Evolutionary conservation across 2,797 vertebrate genomes (phyloP).

Genomic region (Argya squamiceps): DNA sequence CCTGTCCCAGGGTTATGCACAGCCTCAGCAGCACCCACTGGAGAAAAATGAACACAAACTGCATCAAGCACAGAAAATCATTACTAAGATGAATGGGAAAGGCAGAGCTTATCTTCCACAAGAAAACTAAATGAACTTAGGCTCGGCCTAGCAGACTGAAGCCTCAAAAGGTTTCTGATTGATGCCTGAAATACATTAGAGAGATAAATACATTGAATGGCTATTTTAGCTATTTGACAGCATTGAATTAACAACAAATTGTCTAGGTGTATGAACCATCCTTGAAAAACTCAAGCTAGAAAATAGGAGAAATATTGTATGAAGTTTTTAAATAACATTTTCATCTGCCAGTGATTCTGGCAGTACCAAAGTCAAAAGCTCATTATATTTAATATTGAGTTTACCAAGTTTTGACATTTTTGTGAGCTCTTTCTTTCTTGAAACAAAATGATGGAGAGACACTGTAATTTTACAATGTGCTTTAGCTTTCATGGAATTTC

Average conservation of each 20-base stretch:
- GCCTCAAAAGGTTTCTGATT: constrained; percentile 19
- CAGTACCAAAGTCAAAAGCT: constrained; percentile 37
- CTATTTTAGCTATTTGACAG: neutral
- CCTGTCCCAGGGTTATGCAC: neutral
- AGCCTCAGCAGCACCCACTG: neutral
- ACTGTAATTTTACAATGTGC: constrained; percentile 14
- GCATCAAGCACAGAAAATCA: constrained; percentile 45
- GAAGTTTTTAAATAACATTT: neutral
- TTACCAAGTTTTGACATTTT: constrained; percentile 36
- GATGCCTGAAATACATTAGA: constrained; percentile 6
- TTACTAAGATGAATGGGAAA: constrained; percentile 40
- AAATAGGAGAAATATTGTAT: neutral
- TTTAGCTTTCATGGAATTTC: constrained; percentile 29
- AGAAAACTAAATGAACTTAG: constrained; percentile 35
- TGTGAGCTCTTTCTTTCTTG: constrained; percentile 5
- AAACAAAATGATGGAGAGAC: constrained; percentile 24
- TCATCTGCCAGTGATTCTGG: neutral
- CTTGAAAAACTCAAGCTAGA: neutral
- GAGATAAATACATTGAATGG: neutral
- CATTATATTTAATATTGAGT: constrained; percentile 24
- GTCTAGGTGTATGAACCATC: neutral
- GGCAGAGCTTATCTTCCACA: constrained; percentile 24
- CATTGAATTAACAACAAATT: constrained; percentile 1
- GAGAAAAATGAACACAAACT: constrained; percentile 38
- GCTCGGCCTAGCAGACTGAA: constrained; percentile 11